These are phyloP conservation scores for Ochropacha duplaris DNA, from an alignment of 2,888 invertebrate genomes.

Conservation along the genomic window DNA sequence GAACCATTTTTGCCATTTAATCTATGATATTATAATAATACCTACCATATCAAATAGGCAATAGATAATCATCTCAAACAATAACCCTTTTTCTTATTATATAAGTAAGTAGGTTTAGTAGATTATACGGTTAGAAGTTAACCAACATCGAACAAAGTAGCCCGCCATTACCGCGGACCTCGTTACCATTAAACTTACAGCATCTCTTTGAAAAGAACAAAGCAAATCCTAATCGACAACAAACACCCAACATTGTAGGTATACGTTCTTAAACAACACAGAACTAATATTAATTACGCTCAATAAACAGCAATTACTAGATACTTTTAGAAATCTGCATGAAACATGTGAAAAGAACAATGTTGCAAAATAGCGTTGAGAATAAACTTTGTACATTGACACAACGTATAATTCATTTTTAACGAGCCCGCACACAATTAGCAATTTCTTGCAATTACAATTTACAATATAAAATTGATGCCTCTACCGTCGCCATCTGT, in stretches of 20 bases:
- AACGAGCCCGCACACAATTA: slow-evolving; percentile 48
- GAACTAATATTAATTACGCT: slow-evolving; percentile 27
- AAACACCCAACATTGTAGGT: slow-evolving; percentile 1
- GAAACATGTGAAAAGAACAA: slow-evolving; percentile 41
- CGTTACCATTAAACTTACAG: not conserved
- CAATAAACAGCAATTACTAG: slow-evolving; percentile 28
- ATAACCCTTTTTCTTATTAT: too few relatives aligned
- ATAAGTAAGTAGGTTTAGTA: too few relatives aligned
- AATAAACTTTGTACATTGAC: slow-evolving; percentile 42
- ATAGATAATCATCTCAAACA: too few relatives aligned
- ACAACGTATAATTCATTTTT: slow-evolving; percentile 47
- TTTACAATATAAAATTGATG: slow-evolving; percentile 55
- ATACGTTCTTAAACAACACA: not conserved
- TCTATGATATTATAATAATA: too few relatives aligned
- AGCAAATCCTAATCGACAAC: slow-evolving; percentile 4
- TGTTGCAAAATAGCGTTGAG: slow-evolving; percentile 34
- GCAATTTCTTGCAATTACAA: slow-evolving; percentile 42
- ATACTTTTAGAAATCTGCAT: slow-evolving; percentile 17
- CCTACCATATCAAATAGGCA: too few relatives aligned
- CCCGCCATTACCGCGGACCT: not conserved
- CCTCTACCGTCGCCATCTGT: slow-evolving; percentile 20
- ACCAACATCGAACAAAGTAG: not conserved
- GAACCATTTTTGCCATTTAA: too few relatives aligned
- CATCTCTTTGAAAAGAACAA: slow-evolving; percentile 4
- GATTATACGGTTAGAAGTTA: too few relatives aligned